Base-by-base conservation (phyloP, 2,888 invertebrate genomes). In the Harmothoe impar region DNA sequence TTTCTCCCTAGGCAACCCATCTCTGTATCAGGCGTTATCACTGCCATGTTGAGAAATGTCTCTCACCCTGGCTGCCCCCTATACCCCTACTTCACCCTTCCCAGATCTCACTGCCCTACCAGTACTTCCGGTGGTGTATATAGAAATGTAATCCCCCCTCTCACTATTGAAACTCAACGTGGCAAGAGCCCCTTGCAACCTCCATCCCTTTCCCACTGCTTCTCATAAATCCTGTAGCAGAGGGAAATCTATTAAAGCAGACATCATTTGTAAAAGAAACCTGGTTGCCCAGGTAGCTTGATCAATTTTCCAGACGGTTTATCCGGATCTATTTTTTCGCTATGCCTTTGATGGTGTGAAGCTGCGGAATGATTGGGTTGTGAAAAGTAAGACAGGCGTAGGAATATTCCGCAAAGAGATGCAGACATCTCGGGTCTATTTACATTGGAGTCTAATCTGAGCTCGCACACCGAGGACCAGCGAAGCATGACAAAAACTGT, bases 251-350 rank as follows among this genome's bases (percentile, higher is more conserved):
- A 3, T 15, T 62, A 20, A 62, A n/a, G 15, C 20, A 62, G 23
- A 62, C 62, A 62, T 62, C 62, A 43, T 43, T 62, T 62, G n/a
- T n/a, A 62, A 62, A 62, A 62, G 62, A 62, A 20, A 62, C 62
- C 62, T 5, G 20, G 1, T 43, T 43, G 43, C 3, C 12, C 3
- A 20, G 62, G 62, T 12, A 62, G 20, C 23, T 15, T 43, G 62
- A 15, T 20, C 62, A 62, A 62, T 62, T 62, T 62, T 62, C 62
- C 62, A 62, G 62, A n/a, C 62, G 62, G 62, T 20, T 62, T 62
- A 62, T n/a, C n/a, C 23, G 62, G 62, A 62, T 62, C 62, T 62
- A n/a, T n/a, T 62, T 20, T n/a, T 62, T 52, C 20, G 43, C 10
- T 43, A 10, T 10, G 43, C 43, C 62, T n/a, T 62, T n/a, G 7